Evolutionary conservation across 2,888 invertebrate genomes (phyloP), one percentile per base, ranked within the genome.

Genomic region (Alcis repandata): DNA sequence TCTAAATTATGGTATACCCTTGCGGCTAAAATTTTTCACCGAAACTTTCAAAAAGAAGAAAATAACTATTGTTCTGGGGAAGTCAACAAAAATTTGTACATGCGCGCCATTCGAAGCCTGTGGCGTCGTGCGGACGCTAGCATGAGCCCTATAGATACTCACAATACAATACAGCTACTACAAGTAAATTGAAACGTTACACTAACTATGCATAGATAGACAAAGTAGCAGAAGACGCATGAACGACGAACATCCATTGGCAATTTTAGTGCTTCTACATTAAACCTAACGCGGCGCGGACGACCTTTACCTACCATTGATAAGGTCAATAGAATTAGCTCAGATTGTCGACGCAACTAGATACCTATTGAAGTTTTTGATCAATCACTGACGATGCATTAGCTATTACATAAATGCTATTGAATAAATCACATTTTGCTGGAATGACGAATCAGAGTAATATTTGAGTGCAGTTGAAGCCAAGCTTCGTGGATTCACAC

Each of bases 1-100:
- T 84, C 83, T 85, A 87, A 86, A 85, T 80, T 81, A 89, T 91
- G 92, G 90, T 89, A 91, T 90, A 92, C 92, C 92, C 90, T 87
- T 91, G 90, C 88, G 88, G 90, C 92, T 91, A 91, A 73, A 79
- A 82, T 88, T 90, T 90, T 82, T 86, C 83, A 87, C 90, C 91
- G 86, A 89, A 92, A 91, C 83, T 85, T 82, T 88, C 73, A 89
- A 89, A 87, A 79, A 17, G 66, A 67, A 64, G 77, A 85, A 86
- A 84, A 7, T 80, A 85, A 85, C 77, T 79, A 79, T 83, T 80
- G 79, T 79, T 83, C 79, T 72, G 72, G 82, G 80, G 79, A 84
- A 87, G 83, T 81, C 81, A 80, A 80, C 86, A 86, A 79, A 91
- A 87, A 91, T 92, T 91, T 92, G 91, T 92, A 91, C 91, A 91